A percentile compares a stretch with the other conserved stretches of the same genome.
These are phyloP conservation scores for Tolmerus cingulatus DNA, from an alignment of 2,888 invertebrate genomes.

Conservation along the genomic window DNA sequence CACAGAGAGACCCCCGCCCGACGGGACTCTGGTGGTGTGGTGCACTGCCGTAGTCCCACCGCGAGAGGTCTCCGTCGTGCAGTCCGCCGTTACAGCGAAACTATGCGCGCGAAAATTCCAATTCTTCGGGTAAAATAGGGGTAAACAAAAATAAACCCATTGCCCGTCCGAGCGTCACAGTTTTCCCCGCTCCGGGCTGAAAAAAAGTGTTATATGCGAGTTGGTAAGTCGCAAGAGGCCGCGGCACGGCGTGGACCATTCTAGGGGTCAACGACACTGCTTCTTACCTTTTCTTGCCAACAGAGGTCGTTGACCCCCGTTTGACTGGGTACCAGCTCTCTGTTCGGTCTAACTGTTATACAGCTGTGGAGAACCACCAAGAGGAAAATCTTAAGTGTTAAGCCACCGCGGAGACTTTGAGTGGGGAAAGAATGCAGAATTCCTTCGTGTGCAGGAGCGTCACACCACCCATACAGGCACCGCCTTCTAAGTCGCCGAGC, in stretches of 20 bases:
- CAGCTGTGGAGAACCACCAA: not conserved
- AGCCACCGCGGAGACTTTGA: not conserved
- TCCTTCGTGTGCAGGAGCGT: not conserved
- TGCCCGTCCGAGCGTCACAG: not conserved
- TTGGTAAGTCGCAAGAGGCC: not conserved
- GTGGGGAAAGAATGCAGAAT: constrained; percentile 7
- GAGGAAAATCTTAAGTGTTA: not conserved
- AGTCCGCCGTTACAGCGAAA: not conserved
- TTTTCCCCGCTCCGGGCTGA: not conserved
- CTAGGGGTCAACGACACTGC: constrained; percentile 8
- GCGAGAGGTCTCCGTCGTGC: not conserved
- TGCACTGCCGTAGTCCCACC: not conserved
- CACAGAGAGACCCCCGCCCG: not conserved
- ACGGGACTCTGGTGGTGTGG: not conserved
- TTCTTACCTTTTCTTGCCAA: constrained; percentile 15
- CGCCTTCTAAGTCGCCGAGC: not conserved
- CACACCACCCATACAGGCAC: not conserved
- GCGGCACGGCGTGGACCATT: not conserved
- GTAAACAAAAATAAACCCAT: constrained; percentile 1
- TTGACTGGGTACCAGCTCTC: not conserved
- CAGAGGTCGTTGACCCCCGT: constrained; percentile 18
- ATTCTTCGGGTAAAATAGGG: not conserved
- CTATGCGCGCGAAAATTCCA: constrained; percentile 22
- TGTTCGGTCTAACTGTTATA: constrained; percentile 17
- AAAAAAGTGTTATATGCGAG: not conserved